phyloP scores from a whole-genome alignment of 2,797 vertebrate species.

The Podarcis lilfordi region DNA sequence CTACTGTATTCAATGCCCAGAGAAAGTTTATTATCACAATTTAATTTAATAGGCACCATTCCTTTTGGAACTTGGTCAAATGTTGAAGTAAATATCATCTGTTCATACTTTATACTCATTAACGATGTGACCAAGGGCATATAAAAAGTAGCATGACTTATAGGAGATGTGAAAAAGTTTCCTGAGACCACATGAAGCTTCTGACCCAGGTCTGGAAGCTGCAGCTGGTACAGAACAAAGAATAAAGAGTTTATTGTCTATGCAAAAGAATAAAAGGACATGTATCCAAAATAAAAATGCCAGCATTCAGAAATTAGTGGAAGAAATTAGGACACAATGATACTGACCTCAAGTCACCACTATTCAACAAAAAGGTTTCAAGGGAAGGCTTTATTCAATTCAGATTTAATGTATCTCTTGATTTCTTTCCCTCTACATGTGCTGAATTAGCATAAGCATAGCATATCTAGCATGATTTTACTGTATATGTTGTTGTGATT shows the following conservation, averaged over 20 bases:
- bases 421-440: too few species aligned
- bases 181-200: neutral
- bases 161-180: neutral
- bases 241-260: neutral
- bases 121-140: neutral
- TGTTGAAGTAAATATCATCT: neutral
- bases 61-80: neutral
- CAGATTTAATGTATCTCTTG: neutral
- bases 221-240: too few species aligned
- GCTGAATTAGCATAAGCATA: neutral
- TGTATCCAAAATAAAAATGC: neutral
- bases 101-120: neutral
- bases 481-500: neutral
- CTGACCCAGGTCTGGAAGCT: neutral
- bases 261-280: neutral
- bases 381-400: neutral
- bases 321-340: neutral
- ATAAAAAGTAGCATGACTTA: neutral
- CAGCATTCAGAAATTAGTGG: neutral
- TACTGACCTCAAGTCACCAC: neutral
- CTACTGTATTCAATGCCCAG: neutral
- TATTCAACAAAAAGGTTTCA: neutral
- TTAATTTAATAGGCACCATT: neutral
- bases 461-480: neutral
- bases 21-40: neutral